Evolutionary conservation across 1,140 invertebrate species (phyloP).

Genomic region (Rhopalosiphum maidis): DNA sequence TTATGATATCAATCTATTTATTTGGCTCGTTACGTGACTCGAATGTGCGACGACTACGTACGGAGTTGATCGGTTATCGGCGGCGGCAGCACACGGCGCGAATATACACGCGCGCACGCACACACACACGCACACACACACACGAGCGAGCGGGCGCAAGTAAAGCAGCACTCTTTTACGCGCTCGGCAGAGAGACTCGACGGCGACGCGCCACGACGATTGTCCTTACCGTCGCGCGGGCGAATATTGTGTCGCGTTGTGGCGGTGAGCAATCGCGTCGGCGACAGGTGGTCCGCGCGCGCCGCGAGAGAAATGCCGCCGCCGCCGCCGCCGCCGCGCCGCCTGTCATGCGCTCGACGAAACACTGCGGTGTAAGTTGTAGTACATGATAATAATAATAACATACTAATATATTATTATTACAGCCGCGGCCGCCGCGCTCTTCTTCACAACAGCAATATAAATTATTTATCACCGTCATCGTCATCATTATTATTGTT

Average conservation of each 20-base stretch:
- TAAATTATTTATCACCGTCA: too few species aligned
- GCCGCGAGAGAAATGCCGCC: conserved; percentile 12
- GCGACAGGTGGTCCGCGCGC: conserved; percentile 51
- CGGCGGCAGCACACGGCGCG: not conserved
- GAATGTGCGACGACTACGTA: not conserved
- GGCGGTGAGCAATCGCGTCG: not conserved
- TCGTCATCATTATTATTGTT: too few species aligned
- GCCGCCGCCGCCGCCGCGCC: not conserved
- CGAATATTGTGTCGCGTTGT: not conserved
- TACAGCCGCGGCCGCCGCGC: too few species aligned
- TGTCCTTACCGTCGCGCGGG: not conserved
- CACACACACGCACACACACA: not conserved
- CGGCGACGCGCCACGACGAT: not conserved
- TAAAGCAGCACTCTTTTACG: not conserved
- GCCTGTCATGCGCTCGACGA: conserved; percentile 20
- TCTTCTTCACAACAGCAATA: not conserved
- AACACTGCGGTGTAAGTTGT: not conserved
- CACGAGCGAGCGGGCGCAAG: too few species aligned
- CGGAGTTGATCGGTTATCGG: not conserved
- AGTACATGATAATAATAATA: not conserved
- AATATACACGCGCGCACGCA: not conserved
- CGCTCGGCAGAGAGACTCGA: not conserved
- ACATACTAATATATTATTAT: not conserved
- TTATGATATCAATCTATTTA: conserved; percentile 5
- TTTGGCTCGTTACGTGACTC: not conserved